Conservation (phyloP, 1,140 invertebrate genomes). For the Xylocopa sonorina region DNA sequence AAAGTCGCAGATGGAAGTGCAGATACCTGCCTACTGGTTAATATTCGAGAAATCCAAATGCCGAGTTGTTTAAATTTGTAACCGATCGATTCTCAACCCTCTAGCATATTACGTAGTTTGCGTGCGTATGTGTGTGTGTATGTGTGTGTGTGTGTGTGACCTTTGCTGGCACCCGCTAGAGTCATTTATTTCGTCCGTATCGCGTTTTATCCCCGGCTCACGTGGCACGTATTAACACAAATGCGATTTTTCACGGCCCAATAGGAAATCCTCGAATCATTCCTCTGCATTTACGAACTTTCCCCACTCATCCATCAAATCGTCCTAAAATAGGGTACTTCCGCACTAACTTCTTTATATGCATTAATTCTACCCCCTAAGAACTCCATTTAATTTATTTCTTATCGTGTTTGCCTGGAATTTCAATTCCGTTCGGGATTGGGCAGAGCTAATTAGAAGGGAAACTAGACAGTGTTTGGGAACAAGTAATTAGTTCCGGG, state of each 20-base stretch:
- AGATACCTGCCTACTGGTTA: background rate
- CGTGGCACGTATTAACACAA: background rate
- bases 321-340: background rate
- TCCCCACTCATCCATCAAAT: no score
- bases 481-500: constrained; percentile 31
- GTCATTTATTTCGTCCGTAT: background rate
- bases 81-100: background rate
- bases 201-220: background rate
- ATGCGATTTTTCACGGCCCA: background rate
- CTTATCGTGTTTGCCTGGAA: background rate
- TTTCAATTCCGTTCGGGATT: constrained; percentile 22
- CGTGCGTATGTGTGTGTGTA: background rate
- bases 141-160: background rate
- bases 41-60: background rate
- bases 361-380: background rate
- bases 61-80: background rate
- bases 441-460: constrained; percentile 55
- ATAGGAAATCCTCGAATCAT: background rate
- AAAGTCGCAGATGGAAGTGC: background rate
- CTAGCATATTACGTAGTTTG: no score
- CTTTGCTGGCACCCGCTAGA: background rate
- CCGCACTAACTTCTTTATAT: background rate
- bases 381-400: background rate
- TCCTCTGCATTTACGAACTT: no score
- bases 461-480: background rate